Base-by-base conservation (phyloP, 1,140 invertebrate genomes). In the Aleiodes sp. region DNA sequence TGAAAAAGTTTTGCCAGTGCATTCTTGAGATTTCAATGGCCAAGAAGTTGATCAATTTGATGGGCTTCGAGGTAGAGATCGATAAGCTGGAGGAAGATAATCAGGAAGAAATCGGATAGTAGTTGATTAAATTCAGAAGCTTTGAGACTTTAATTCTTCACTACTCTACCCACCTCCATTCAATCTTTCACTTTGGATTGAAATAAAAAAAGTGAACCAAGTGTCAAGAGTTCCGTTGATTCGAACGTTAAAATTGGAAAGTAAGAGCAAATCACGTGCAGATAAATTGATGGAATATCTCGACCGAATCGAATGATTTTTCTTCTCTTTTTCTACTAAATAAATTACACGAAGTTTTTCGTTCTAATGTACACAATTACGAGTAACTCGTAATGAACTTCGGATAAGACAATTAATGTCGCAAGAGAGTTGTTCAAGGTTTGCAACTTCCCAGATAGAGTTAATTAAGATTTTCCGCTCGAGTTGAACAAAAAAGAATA, bases 81-180 rank as follows among this genome's bases (percentile, higher is more conserved):
- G 37, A 28, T 10, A 21, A 31, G 28, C n/a, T n/a, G n/a, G n/a
- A n/a, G n/a, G n/a, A n/a, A 24, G 33, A 65, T 52, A 33, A 21
- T 65, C 28, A 19, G 46, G 9, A 56, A 10, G 28, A 16, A 46
- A 65, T 65, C 43, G 46, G 26, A 56, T 56, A 65, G 7, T 46
- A 52, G 63, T 65, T 56, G 43, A 65, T 65, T 65, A 65, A 52
- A 65, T 65, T 65, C 41, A 65, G 26, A 19, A 56, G 4, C 63
- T 43, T 19, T 14, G 31, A n/a, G 63, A 31, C 41, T 33, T 65
- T 33, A 52, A 29, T 56, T 33, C 28, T 28, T 31, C 26, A 14
- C 56, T 59, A 29, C 56, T 29, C 21, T 3, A 24, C 46, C 46
- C 21, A 12, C 26, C 19, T 52, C 26, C 31, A 35, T 52, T 52